Base-by-base conservation (phyloP, 2,797 vertebrate genomes). In the Clarias platycephalus region DNA sequence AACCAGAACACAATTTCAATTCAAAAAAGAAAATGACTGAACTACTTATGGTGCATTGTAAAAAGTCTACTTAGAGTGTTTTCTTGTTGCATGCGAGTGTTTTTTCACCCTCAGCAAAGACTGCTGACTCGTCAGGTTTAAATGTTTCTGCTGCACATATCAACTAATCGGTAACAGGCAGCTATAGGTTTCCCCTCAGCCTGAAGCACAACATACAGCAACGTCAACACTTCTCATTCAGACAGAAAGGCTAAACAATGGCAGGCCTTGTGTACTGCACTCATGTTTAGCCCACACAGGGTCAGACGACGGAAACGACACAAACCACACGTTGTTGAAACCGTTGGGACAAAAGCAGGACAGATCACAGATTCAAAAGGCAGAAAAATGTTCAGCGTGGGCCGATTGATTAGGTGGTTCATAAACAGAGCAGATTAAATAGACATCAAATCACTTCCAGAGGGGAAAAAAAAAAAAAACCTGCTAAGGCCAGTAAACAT, bases 111-210 rank as follows among this genome's bases (percentile, higher is more conserved):
- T 64, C 24, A 22, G 34, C 31, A 71, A n/a, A 74, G 12, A 31
- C 67, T 85, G 86, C 89, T 75, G 77, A 86, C 57, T 88, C 31
- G 53, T 71, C 71, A 83, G 57, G 37, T 83, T 83, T 60, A 40
- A 79, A 77, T 67, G 71, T 72, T 83, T 82, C 84, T 83, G 31
- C 34, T 55, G 60, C 78, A 80, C 55, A 84, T 28, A 79, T 68
- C 49, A 34, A 4, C 76, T 72, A 83, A 84, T 81, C 64, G 66
- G 72, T 67, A 89, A 88, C 83, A 83, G 78, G 20, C 83, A 82
- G 53, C 68, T 77, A 79, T 82, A 81, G n/a, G 66, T 82, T 87
- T 83, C 44, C 44, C 85, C 68, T 34, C 26, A 78, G 80, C 57
- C 75, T 49, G 62, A 81, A 87, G 22, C 55, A 40, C 66, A 82